These are phyloP conservation scores for Bombus sylvicola DNA, from an alignment of 1,140 invertebrate genomes.

Conservation along the genomic window DNA sequence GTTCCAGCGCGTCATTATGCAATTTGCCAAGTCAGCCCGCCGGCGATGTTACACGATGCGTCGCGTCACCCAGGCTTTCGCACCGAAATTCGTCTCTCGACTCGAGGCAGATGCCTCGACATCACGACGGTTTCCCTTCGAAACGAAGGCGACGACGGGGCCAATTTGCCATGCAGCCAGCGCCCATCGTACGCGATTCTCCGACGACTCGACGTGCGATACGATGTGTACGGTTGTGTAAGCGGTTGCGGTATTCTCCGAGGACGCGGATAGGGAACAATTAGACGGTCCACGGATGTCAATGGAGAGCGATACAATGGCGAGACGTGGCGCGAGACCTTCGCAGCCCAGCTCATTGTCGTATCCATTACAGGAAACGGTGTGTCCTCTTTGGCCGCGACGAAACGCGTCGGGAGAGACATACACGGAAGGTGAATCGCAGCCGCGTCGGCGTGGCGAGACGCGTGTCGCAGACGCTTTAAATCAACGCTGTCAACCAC, in stretches of 20 bases:
- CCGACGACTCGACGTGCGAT: neutral
- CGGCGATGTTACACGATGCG: neutral
- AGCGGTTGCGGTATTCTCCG: constrained; percentile 43
- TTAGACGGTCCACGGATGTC: constrained; percentile 64
- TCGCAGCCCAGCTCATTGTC: constrained; percentile 61
- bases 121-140: neutral
- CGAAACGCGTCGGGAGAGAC: neutral
- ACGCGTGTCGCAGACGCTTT: constrained; percentile 53
- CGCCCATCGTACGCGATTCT: neutral
- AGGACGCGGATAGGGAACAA: constrained; percentile 57
- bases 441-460: constrained; percentile 23
- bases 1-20: constrained; percentile 32
- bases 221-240: neutral
- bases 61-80: too few species aligned
- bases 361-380: constrained; percentile 60
- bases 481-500: constrained; percentile 60
- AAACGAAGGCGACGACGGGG: too few species aligned
- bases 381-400: constrained; percentile 21
- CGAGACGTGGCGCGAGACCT: constrained; percentile 58
- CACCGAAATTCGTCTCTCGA: neutral
- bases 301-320: constrained; percentile 59
- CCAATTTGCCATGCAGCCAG: neutral
- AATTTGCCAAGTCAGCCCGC: constrained; percentile 25
- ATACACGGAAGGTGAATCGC: constrained; percentile 19
- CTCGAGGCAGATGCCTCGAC: neutral